phyloP scores from a whole-genome alignment of 2,113 vertebrate species.

The Platanista minor region DNA sequence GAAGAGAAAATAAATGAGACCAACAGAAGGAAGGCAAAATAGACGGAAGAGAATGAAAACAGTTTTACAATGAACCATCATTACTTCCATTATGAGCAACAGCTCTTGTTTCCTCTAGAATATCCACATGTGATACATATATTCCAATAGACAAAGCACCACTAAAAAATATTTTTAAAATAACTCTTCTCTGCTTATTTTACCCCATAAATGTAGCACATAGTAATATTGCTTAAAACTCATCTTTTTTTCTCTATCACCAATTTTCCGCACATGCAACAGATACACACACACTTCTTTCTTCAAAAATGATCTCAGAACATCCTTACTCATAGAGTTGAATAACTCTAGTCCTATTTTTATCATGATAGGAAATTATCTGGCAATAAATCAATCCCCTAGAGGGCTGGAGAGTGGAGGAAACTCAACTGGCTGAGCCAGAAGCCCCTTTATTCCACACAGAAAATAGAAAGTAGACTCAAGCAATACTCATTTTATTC shows the following conservation, averaged over 20 bases:
- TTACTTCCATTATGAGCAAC: not conserved
- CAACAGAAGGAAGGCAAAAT: not conserved
- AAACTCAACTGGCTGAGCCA: not conserved
- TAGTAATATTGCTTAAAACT: not conserved
- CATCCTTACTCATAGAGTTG: not conserved
- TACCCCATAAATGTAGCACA: not conserved
- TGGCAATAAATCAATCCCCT: not conserved
- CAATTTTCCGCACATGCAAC: not conserved
- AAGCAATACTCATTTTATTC: not conserved
- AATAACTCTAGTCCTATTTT: not conserved
- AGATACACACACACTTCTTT: not conserved
- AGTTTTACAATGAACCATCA: not conserved
- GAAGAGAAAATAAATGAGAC: not conserved
- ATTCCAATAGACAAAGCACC: not conserved
- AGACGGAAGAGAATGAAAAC: not conserved
- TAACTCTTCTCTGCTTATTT: not conserved
- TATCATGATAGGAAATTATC: not conserved
- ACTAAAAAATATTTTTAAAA: not conserved
- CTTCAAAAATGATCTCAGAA: not conserved
- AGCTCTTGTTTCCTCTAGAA: not conserved
- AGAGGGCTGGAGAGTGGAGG: not conserved
- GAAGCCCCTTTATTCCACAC: not conserved
- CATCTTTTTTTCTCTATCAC: not conserved
- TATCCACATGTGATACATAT: fast-evolving
- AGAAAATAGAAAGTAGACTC: not conserved